phyloP scores from a whole-genome alignment of 2,797 vertebrate genomes.

The Chromobotia macracanthus region DNA sequence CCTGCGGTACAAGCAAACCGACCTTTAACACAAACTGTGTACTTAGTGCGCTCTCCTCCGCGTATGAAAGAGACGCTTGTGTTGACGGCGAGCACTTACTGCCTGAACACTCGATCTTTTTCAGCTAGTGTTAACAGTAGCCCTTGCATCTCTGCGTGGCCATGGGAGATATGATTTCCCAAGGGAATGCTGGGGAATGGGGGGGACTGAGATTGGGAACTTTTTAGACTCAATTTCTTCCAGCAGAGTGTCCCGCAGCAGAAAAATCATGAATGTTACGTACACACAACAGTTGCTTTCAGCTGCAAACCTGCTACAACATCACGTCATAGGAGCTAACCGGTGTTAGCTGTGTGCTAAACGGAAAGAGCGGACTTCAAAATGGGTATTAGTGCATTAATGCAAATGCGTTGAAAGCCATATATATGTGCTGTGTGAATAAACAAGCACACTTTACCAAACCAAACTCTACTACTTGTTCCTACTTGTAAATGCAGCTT shows the following conservation, averaged over 20 bases:
- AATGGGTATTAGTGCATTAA: neutral
- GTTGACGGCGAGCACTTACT: slow-evolving; percentile 29
- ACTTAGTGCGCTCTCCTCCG: slow-evolving; percentile 8
- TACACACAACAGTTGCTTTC: slow-evolving; percentile 39
- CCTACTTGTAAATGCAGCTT: no score
- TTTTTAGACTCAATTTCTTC: slow-evolving; percentile 63
- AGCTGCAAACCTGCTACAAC: slow-evolving; percentile 4
- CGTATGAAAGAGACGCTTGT: slow-evolving; percentile 43
- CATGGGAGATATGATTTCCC: slow-evolving; percentile 42
- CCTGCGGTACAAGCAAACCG: neutral
- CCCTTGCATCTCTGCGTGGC: slow-evolving; percentile 34
- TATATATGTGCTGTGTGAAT: neutral
- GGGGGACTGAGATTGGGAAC: slow-evolving; percentile 67
- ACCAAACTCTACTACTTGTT: no score
- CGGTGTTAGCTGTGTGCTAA: slow-evolving; percentile 41
- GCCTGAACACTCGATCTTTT: slow-evolving; percentile 36
- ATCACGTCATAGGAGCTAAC: slow-evolving; percentile 22
- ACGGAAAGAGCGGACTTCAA: slow-evolving; percentile 9
- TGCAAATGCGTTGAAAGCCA: neutral
- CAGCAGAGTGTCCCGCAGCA: slow-evolving; percentile 56
- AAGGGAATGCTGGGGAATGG: slow-evolving; percentile 56
- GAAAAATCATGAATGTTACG: slow-evolving; percentile 31
- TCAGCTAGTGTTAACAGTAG: slow-evolving; percentile 18
- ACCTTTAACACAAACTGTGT: slow-evolving; percentile 46
- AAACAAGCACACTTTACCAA: no score